Conservation (phyloP, 1,140 invertebrate genomes). For the Chelonus insularis region DNA sequence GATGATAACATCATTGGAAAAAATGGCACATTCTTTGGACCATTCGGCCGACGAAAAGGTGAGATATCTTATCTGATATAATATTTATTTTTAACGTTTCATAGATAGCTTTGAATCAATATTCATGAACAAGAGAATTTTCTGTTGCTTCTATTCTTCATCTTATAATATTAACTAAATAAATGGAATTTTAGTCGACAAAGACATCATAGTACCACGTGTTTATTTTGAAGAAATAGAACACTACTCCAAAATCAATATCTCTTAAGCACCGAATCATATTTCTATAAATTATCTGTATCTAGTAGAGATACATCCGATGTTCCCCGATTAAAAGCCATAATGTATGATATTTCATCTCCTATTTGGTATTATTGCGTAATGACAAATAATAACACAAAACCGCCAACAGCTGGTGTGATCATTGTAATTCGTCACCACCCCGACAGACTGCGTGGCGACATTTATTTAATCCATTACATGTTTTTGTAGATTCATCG, state of each 20-base stretch:
- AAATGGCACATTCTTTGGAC: constrained; percentile 75
- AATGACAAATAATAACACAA: neutral
- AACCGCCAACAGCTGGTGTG: neutral
- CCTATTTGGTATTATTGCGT: neutral
- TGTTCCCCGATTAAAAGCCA: neutral
- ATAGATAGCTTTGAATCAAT: too few relatives aligned
- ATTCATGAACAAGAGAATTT: neutral
- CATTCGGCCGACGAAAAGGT: constrained; percentile 82
- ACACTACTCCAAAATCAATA: neutral
- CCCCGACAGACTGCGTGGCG: constrained; percentile 12
- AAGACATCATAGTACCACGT: neutral
- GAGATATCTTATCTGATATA: constrained; percentile 33
- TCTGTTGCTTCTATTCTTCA: neutral
- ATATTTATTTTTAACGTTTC: neutral
- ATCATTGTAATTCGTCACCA: neutral
- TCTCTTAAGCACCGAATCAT: neutral
- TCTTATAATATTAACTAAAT: too few relatives aligned
- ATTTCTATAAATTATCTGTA: neutral
- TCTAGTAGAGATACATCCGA: neutral
- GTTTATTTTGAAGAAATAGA: constrained; percentile 5
- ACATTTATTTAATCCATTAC: neutral
- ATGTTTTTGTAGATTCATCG: constrained; percentile 6
- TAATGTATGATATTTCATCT: neutral
- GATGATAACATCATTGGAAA: constrained; percentile 80
- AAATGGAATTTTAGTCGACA: too few relatives aligned